Conservation (phyloP, 2,888 invertebrate species). For the Macrosiphum euphorbiae region DNA sequence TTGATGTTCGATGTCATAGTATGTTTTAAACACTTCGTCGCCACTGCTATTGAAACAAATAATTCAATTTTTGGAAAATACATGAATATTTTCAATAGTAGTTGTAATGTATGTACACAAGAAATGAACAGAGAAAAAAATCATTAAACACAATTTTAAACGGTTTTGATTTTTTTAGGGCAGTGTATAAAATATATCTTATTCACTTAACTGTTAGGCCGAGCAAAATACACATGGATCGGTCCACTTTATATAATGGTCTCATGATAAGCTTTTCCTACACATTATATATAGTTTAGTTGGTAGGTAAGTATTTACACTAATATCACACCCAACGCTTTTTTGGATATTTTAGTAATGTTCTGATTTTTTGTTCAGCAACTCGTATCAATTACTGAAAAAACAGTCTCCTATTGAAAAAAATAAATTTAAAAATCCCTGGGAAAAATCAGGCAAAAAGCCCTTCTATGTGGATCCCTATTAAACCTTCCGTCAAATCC, state of each 20-base stretch:
- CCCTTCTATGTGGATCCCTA: neutral
- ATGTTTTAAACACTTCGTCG: too few species aligned
- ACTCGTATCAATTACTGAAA: neutral
- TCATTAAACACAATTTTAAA: neutral
- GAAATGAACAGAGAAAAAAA: neutral
- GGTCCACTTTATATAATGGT: neutral
- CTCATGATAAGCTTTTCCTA: neutral
- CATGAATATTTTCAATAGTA: neutral
- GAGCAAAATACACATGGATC: neutral
- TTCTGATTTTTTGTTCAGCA: neutral
- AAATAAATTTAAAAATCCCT: neutral
- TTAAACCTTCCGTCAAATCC: neutral
- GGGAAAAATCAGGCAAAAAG: neutral
- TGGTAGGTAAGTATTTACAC: neutral
- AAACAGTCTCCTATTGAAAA: neutral
- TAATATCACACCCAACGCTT: neutral
- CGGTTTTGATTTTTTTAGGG: neutral
- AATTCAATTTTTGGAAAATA: neutral
- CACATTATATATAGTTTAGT: too few species aligned
- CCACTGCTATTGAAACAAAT: neutral
- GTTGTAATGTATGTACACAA: neutral
- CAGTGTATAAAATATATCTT: neutral
- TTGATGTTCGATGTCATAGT: too few species aligned
- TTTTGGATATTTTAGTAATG: neutral
- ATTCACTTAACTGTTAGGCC: neutral